These are phyloP conservation scores for Dione juno DNA, from an alignment of 2,888 invertebrate genomes.

Conservation along the genomic window DNA sequence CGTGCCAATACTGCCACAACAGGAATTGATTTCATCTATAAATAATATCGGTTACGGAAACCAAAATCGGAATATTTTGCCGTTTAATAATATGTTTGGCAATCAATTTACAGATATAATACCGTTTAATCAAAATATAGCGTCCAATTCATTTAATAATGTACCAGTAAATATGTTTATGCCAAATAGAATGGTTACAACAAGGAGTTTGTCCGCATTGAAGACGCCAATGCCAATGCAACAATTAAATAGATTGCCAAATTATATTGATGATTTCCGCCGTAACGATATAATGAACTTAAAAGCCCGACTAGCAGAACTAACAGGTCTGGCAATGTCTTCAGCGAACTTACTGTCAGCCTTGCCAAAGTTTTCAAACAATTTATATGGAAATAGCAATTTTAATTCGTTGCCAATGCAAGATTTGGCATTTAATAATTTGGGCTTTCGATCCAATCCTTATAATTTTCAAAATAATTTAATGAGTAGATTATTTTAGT, in stretches of 20 bases:
- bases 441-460: background rate
- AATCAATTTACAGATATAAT: constrained; percentile 9
- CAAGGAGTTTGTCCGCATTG: constrained; percentile 5
- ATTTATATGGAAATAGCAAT: background rate
- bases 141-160: background rate
- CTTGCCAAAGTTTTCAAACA: constrained; percentile 21
- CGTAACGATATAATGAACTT: constrained; percentile 23
- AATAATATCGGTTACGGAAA: constrained; percentile 12
- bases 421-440: constrained; percentile 23
- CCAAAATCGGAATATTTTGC: constrained; percentile 13
- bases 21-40: constrained; percentile 30
- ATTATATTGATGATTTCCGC: background rate
- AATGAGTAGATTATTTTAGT: constrained; percentile 19
- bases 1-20: constrained; percentile 41
- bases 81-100: constrained; percentile 8
- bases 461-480: constrained; percentile 13
- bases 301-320: constrained; percentile 29
- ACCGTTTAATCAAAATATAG: constrained; percentile 10
- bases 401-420: constrained; percentile 16
- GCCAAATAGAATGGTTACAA: constrained; percentile 19
- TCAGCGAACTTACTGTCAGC: constrained; percentile 32
- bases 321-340: constrained; percentile 31
- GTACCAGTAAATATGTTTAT: constrained; percentile 8
- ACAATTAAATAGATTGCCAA: constrained; percentile 14
- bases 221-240: constrained; percentile 9